Percentiles rank a stretch among this genome's conserved stretches.
These are phyloP conservation scores for Cnemophilus loriae DNA, from an alignment of 2,113 vertebrate genomes.

Conservation along the genomic window DNA sequence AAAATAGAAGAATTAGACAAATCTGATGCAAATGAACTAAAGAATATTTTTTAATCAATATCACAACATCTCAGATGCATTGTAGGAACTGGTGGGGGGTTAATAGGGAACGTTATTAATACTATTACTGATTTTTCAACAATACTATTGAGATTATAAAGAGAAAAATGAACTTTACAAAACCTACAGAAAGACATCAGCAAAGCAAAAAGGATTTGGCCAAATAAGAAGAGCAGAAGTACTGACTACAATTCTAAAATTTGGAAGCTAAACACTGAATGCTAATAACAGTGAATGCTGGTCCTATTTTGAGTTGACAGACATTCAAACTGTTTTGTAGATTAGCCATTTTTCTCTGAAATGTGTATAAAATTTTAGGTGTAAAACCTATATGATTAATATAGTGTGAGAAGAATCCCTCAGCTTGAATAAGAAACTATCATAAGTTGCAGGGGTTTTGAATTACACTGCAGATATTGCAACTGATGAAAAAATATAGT, in stretches of 20 bases:
- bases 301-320: background rate
- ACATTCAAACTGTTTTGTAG: background rate
- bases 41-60: background rate
- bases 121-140: background rate
- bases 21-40: background rate
- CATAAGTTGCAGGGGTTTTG: background rate
- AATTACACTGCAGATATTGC: background rate
- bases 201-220: background rate
- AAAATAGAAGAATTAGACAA: background rate
- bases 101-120: background rate
- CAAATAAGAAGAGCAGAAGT: background rate
- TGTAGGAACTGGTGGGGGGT: background rate
- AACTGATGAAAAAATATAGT: background rate
- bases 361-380: background rate
- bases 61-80: background rate
- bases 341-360: background rate
- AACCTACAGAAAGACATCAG: background rate
- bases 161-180: background rate
- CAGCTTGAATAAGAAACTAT: background rate
- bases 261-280: background rate
- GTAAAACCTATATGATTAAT: background rate
- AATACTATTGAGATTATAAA: background rate
- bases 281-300: background rate
- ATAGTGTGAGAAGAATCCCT: background rate
- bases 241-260: background rate